Conservation (phyloP, 2,113 vertebrate genomes). For the Corapipo altera region DNA sequence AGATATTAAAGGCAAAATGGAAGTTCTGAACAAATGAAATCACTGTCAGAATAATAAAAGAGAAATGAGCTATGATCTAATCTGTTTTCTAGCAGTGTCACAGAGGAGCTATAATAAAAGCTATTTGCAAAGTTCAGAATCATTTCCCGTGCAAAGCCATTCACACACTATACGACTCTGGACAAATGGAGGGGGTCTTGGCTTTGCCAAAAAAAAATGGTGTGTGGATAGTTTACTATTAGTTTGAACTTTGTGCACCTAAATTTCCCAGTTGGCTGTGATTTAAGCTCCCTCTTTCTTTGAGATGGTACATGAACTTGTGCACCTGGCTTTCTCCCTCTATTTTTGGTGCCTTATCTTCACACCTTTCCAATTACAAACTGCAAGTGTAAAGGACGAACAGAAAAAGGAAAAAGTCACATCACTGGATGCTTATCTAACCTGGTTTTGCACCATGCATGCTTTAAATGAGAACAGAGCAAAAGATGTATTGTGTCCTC, state of each 20-base stretch:
- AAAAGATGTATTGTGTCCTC: neutral
- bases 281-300: conserved; percentile 35
- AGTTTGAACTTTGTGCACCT: conserved; percentile 62
- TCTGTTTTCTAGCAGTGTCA: conserved; percentile 70
- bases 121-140: conserved; percentile 74
- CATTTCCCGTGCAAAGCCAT: conserved; percentile 75
- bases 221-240: conserved; percentile 54
- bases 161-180: conserved; percentile 71
- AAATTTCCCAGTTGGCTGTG: conserved; percentile 56
- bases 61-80: conserved; percentile 73
- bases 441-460: neutral
- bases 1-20: conserved; percentile 61
- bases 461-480: neutral
- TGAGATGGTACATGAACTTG: conserved; percentile 42
- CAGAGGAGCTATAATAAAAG: conserved; percentile 70
- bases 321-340: conserved; percentile 46
- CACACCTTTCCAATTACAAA: neutral
- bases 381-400: conserved; percentile 2
- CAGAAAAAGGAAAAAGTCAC: neutral
- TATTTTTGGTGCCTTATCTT: conserved; percentile 12
- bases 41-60: conserved; percentile 70
- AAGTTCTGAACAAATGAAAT: conserved; percentile 71
- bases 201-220: conserved; percentile 68
- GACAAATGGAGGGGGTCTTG: conserved; percentile 72
- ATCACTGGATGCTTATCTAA: neutral